Base-by-base conservation (phyloP, 2,797 vertebrate genomes). In the Girardinus metallicus region DNA sequence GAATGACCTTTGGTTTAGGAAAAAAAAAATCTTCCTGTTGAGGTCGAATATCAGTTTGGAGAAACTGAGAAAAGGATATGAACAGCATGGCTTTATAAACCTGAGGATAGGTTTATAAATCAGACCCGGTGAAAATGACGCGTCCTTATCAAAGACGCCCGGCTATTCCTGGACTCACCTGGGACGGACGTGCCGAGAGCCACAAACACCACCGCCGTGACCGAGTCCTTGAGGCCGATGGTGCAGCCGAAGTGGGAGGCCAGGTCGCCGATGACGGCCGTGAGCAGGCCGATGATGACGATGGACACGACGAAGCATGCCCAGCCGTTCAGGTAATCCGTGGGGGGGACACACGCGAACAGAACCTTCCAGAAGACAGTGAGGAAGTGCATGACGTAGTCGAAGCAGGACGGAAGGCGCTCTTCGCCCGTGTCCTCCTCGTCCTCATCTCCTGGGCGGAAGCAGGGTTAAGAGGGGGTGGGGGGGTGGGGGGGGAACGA, bases 321-420 rank as follows among this genome's bases (percentile, higher is more conserved):
- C 98, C 98, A 99, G 86, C 98, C 98, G 0, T 97, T 97, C 95
- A 98, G 94, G 94, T 99, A 99, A 93, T 98, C 97, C 0, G 98
- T 99, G 76, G 98, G 98, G 4, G 98, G 98, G 62, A 99, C 98
- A 0, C 98, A 99, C 18, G 98, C 98, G 47, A 99, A 99, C 86
- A 99, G 95, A 36, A 99, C 98, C 95, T 99, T 99, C 98, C 98
- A 99, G 96, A 99, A 99, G 80, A 99, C 98, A 0, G 98, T 99
- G 89, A 99, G 96, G 94, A 99, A 99, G 94, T 99, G 98, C 98
- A 99, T 99, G 93, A 99, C 98, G 0, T 99, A 99, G 95, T 99
- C 98, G 13, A 99, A 99, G 88, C 98, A 99, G 81, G 98, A 99
- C 0, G 98, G 98, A 87, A 99, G 96, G 36, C 97, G 96, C 78